Evolutionary conservation across 1,140 invertebrate species (phyloP), one percentile per base, ranked within the genome.

Genomic region (Chionoecetes opilio): DNA sequence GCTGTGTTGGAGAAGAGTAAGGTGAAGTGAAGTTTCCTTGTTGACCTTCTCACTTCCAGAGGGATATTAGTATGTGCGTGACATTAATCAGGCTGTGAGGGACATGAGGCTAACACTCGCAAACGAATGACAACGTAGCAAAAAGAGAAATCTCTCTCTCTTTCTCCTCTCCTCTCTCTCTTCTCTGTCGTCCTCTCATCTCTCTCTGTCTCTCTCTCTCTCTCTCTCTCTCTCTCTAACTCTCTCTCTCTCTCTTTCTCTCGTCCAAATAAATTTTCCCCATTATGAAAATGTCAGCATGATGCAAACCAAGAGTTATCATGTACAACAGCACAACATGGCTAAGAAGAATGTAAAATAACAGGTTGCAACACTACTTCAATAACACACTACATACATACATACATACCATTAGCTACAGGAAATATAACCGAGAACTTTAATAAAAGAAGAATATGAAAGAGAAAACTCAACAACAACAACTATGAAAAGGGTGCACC

Each of bases 91-190:
- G n/a, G 63, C 63, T 75, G 63, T 75, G 63, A 75, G 63, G n/a
- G 63, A 75, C 63, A 31, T 87, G 85, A 87, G 37, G 85, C 85
- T 87, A 75, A n/a, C 63, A 75, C 21, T 75, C 11, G n/a, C 21
- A 75, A n/a, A n/a, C n/a, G n/a, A 17, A 75, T n/a, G n/a, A 75
- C n/a, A 26, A 75, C 26, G 8, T 75, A n/a, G n/a, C n/a, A 26
- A 17, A 75, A n/a, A 75, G 21, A 75, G 26, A 26, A 75, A 17
- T 26, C n/a, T 90, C 88, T 90, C n/a, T n/a, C n/a, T 34, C 3
- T 34, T 90, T 17, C 34, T 11, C 34, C 88, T 17, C 37, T 41
- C 88, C n/a, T n/a, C n/a, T n/a, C n/a, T n/a, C n/a, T n/a, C n/a
- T n/a, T n/a, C n/a, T n/a, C n/a, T n/a, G n/a, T 17, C 85, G 5